Evolutionary conservation across 2,888 invertebrate genomes (phyloP).

Genomic region (Acanthococcus lagerstroemiae): DNA sequence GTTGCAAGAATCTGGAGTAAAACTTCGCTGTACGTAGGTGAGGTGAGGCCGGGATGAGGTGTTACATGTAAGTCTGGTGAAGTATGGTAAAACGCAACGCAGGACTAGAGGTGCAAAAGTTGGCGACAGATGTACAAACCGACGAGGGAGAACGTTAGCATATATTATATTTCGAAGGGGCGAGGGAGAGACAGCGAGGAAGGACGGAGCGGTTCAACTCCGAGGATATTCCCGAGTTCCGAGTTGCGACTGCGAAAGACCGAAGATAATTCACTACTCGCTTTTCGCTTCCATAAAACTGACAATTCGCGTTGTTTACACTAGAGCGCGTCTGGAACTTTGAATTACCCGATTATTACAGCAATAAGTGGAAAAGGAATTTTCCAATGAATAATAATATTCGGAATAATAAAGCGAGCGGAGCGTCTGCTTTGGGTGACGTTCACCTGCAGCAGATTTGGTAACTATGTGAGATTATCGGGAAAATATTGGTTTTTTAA

Average conservation of each 20-base stretch:
- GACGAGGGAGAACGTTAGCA: not conserved
- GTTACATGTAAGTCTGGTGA: too few relatives aligned
- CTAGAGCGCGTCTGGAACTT: conserved; percentile 1
- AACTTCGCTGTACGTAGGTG: too few relatives aligned
- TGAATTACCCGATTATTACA: conserved; percentile 4
- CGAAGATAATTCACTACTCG: conserved; percentile 1
- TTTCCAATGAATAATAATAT: conserved; percentile 10
- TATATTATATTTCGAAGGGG: not conserved
- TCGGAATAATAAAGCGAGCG: not conserved
- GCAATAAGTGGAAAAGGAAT: conserved; percentile 6
- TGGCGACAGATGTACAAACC: not conserved
- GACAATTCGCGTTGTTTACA: conserved; percentile 12
- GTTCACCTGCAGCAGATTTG: too few relatives aligned
- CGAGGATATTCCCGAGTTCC: too few relatives aligned
- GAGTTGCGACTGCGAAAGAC: too few relatives aligned
- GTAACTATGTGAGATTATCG: too few relatives aligned
- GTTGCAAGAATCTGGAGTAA: too few relatives aligned
- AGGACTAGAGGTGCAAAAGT: not conserved
- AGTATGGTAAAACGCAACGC: not conserved
- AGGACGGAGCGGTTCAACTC: too few relatives aligned
- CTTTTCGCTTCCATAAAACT: not conserved
- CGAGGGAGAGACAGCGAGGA: not conserved
- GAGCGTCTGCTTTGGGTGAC: too few relatives aligned
- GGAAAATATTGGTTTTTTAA: too few relatives aligned
- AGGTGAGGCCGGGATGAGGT: too few relatives aligned